Evolutionary conservation across 2,888 invertebrate genomes (phyloP).

Genomic region (Calliopum simillimum): DNA sequence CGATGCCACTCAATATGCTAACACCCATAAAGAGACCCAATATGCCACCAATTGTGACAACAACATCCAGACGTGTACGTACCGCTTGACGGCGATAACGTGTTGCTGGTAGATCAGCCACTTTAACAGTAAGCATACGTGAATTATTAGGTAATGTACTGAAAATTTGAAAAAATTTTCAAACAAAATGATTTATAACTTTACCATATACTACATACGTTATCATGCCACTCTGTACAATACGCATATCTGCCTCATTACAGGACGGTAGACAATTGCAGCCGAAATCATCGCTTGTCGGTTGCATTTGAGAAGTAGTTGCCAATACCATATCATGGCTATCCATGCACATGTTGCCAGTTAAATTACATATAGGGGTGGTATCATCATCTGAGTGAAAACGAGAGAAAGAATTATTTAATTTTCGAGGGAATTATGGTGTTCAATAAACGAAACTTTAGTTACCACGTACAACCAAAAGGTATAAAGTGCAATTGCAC

Average conservation of each 20-base stretch:
- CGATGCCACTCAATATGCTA: constrained; percentile 72
- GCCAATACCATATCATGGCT: constrained; percentile 19
- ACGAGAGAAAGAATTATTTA: not conserved
- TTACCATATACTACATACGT: not conserved
- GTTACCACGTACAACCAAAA: constrained; percentile 72
- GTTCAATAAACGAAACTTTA: not conserved
- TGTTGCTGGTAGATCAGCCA: constrained; percentile 60
- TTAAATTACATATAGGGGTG: constrained; percentile 12
- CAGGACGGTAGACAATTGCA: constrained; percentile 80
- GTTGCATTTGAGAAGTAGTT: constrained; percentile 29
- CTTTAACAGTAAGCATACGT: constrained; percentile 47
- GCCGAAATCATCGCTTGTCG: constrained; percentile 66
- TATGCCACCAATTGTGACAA: constrained; percentile 73
- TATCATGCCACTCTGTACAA: constrained; percentile 14
- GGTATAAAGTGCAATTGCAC: constrained; percentile 77
- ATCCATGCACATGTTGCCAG: constrained; percentile 30
- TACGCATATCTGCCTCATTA: constrained; percentile 67
- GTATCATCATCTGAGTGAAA: not conserved
- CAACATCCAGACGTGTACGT: constrained; percentile 65
- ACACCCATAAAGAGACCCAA: constrained; percentile 73
- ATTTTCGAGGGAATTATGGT: not conserved
- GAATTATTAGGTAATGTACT: constrained; percentile 13
- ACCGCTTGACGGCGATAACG: constrained; percentile 69
- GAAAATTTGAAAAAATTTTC: too few relatives aligned
- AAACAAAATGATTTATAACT: not conserved